These are phyloP conservation scores for Aphaenogaster floridana DNA, from an alignment of 1,140 invertebrate species.

Conservation along the genomic window DNA sequence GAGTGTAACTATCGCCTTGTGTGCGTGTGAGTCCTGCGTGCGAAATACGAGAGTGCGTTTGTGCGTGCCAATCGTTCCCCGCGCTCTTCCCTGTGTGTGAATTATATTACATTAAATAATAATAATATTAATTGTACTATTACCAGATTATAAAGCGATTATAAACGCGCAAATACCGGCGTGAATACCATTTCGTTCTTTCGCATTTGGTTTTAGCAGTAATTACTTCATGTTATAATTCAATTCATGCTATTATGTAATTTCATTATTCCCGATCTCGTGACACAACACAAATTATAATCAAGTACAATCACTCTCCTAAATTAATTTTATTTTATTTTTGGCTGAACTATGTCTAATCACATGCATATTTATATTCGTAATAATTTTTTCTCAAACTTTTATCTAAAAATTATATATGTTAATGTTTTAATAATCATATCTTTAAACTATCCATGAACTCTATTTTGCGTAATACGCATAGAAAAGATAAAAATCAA, in stretches of 20 bases:
- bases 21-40: constrained; percentile 51
- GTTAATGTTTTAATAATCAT: not conserved
- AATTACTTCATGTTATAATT: not conserved
- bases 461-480: not conserved
- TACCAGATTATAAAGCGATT: constrained; percentile 4
- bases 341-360: not conserved
- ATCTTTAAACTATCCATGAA: not conserved
- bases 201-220: not conserved
- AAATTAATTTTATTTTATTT: not conserved
- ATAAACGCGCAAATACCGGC: not conserved
- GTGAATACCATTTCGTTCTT: constrained; percentile 22
- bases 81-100: not conserved
- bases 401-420: not conserved
- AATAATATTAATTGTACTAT: constrained; percentile 1
- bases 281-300: not conserved
- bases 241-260: not conserved
- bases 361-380: not conserved
- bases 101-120: constrained; percentile 12
- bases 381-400: not conserved
- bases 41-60: constrained; percentile 43
- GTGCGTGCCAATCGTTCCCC: constrained; percentile 31
- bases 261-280: not conserved
- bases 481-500: not conserved
- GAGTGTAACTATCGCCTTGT: constrained; percentile 40
- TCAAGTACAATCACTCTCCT: not conserved